A percentile compares a stretch with the other conserved stretches of the same genome.
phyloP scores from a whole-genome alignment of 2,888 invertebrate species.

The Scaptomyza reducta region DNA sequence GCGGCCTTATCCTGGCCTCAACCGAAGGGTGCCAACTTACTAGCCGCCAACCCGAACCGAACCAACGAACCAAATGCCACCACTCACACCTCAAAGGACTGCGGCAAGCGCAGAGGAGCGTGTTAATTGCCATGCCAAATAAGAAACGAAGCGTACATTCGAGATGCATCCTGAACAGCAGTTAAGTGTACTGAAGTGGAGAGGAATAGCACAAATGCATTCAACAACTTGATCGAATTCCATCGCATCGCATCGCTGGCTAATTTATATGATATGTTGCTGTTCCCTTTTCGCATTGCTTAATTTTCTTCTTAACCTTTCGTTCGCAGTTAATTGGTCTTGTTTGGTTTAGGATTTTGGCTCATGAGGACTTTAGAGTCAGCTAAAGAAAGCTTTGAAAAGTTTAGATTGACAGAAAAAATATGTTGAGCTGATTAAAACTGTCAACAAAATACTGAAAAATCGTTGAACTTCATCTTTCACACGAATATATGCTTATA shows the following conservation, averaged over 20 bases:
- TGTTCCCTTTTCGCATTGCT: not conserved
- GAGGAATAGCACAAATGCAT: constrained; percentile 3
- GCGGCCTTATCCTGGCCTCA: constrained; percentile 27
- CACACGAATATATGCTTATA: not conserved
- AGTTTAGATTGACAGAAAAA: too few relatives aligned
- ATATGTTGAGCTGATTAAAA: too few relatives aligned
- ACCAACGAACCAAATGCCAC: not conserved
- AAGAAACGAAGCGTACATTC: constrained; percentile 20
- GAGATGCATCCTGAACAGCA: not conserved
- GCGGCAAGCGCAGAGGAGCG: constrained; percentile 54
- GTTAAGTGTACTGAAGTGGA: not conserved
- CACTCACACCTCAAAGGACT: constrained; percentile 8
- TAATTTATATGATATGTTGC: constrained; percentile 8
- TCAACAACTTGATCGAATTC: constrained; percentile 42
- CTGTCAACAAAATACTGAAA: too few relatives aligned
- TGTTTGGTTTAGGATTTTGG: not conserved
- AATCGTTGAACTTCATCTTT: too few relatives aligned
- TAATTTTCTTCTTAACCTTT: constrained; percentile 2
- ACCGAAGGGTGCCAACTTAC: constrained; percentile 25
- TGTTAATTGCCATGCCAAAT: constrained; percentile 65
- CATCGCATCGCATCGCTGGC: not conserved
- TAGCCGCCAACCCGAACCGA: not conserved
- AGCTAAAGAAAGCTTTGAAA: too few relatives aligned
- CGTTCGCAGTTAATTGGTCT: not conserved
- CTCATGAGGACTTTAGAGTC: not conserved